A percentile compares a stretch with the other conserved stretches of the same genome.
phyloP scores from a whole-genome alignment of 2,797 vertebrate species.

The Sorex maritimensis region DNA sequence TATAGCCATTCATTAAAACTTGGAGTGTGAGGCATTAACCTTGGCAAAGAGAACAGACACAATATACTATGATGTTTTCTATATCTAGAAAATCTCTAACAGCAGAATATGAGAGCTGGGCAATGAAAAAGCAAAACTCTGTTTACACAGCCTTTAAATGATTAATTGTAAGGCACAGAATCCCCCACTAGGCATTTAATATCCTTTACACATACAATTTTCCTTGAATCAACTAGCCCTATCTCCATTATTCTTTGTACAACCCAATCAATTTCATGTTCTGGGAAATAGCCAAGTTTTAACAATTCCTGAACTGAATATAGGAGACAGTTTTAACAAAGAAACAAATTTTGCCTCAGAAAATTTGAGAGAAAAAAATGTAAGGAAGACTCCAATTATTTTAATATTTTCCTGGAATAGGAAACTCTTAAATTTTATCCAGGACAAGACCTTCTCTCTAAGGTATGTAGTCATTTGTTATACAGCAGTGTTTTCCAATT shows the following conservation, averaged over 20 bases:
- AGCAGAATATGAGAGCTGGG: background rate
- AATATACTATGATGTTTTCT: constrained; percentile 24
- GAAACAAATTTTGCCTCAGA: background rate
- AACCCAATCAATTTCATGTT: constrained; percentile 66
- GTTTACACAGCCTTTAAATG: constrained; percentile 2
- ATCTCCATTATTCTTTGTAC: constrained; percentile 63
- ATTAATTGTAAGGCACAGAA: background rate
- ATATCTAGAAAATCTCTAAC: constrained; percentile 33
- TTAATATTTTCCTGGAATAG: constrained; percentile 47
- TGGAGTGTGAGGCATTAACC: background rate
- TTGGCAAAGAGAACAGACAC: constrained; percentile 3
- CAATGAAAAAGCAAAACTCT: background rate
- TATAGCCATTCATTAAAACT: constrained; percentile 34
- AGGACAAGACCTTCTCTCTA: constrained; percentile 7
- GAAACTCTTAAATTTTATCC: constrained; percentile 47
- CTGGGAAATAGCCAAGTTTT: constrained; percentile 68
- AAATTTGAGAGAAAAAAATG: background rate
- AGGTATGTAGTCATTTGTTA: background rate
- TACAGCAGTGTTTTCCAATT: background rate
- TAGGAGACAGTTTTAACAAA: constrained; percentile 38
- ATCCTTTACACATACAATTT: constrained; percentile 43
- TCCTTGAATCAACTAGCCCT: constrained; percentile 55
- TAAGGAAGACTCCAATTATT: background rate
- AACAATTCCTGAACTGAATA: constrained; percentile 59
- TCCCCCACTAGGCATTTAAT: background rate